Percentiles rank a stretch among this genome's conserved stretches.
Evolutionary conservation across 2,797 vertebrate species (phyloP).

Genomic region (Chelonia mydas): DNA sequence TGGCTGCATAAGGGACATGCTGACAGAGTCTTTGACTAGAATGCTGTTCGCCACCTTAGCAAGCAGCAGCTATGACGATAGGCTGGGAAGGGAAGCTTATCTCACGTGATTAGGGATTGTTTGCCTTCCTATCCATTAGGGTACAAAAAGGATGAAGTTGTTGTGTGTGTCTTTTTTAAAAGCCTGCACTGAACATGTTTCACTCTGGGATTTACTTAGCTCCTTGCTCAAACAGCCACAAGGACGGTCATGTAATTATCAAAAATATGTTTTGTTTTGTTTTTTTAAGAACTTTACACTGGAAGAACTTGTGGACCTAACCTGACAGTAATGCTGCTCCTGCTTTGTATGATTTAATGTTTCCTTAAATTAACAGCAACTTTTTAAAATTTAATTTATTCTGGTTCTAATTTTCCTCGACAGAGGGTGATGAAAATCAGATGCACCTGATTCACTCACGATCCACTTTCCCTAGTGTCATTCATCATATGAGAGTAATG

Average conservation of each 20-base stretch:
- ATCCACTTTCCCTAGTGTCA: not conserved
- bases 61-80: constrained; percentile 34
- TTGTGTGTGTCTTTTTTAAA: not conserved
- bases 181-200: not conserved
- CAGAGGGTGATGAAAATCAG: constrained; percentile 21
- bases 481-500: not conserved
- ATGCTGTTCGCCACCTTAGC: constrained; percentile 32
- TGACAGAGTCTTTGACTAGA: constrained; percentile 55
- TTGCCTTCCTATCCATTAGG: constrained; percentile 55
- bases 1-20: constrained; percentile 39
- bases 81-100: constrained; percentile 46
- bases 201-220: not conserved
- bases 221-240: not conserved
- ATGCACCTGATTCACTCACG: not conserved
- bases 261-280: not conserved
- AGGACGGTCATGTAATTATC: constrained; percentile 20
- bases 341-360: not conserved
- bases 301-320: not conserved
- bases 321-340: not conserved
- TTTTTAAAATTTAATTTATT: constrained; percentile 20
- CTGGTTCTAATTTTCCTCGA: constrained; percentile 17
- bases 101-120: constrained; percentile 58
- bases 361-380: not conserved
- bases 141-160: constrained; percentile 15
- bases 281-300: not conserved